Percentiles rank a stretch among this genome's conserved stretches.
phyloP scores from a whole-genome alignment of 2,888 invertebrate genomes.

The Escarpia spicata region DNA sequence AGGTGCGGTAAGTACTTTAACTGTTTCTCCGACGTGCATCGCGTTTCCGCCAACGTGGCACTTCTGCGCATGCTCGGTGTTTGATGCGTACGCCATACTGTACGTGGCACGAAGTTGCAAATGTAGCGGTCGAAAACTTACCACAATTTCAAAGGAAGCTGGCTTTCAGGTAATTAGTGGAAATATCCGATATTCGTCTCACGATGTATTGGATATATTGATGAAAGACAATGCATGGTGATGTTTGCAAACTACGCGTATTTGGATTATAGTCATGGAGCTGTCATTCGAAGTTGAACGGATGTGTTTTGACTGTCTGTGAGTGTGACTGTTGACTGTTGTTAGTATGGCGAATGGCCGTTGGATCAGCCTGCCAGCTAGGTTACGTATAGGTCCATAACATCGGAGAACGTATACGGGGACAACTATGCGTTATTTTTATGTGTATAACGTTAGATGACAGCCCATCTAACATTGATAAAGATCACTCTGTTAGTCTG shows the following conservation, averaged over 20 bases:
- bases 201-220: background rate
- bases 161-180: background rate
- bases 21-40: conserved; percentile 14
- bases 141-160: conserved; percentile 10
- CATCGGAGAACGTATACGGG: background rate
- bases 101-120: conserved; percentile 24
- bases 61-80: conserved; percentile 50
- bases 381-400: background rate
- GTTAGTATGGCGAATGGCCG: background rate
- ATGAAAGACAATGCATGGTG: background rate
- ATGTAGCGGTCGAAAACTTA: conserved; percentile 6
- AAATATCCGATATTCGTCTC: background rate
- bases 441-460: background rate
- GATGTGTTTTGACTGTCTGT: background rate
- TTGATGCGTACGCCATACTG: conserved; percentile 21
- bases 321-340: background rate
- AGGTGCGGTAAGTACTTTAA: background rate
- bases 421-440: background rate
- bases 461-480: background rate
- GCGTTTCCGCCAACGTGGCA: conserved; percentile 53
- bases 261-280: background rate
- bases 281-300: background rate
- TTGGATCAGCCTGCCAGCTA: background rate
- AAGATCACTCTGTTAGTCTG: no score
- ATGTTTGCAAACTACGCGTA: background rate